Percentiles rank a stretch among this genome's conserved stretches.
phyloP scores from a whole-genome alignment of 2,888 invertebrate genomes.

The Campopleginae sp. region DNA sequence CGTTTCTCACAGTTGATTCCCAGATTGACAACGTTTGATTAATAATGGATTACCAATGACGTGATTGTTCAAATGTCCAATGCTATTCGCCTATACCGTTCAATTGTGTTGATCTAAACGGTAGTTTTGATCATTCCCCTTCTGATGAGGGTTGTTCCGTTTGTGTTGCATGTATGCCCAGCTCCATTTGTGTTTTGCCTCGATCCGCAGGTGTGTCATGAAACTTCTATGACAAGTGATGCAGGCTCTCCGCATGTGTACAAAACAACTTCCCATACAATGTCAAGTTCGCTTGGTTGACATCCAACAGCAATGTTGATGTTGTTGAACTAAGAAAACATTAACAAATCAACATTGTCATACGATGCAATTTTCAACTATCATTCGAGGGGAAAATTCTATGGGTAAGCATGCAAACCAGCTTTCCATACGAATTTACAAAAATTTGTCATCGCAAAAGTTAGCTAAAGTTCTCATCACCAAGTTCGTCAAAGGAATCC shows the following conservation, averaged over 20 bases:
- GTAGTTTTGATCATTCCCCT: conserved; percentile 31
- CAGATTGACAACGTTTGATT: conserved; percentile 27
- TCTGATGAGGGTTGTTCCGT: conserved; percentile 12
- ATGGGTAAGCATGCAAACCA: neutral
- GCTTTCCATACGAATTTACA: neutral
- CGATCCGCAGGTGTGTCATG: conserved; percentile 23
- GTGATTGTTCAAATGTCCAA: conserved; percentile 35
- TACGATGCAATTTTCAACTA: neutral
- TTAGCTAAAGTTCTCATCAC: neutral
- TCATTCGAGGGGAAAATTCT: neutral
- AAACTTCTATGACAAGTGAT: conserved; percentile 31
- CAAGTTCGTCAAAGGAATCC: neutral
- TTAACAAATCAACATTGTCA: neutral
- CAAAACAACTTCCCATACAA: neutral
- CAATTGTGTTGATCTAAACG: conserved; percentile 42
- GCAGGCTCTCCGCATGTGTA: conserved; percentile 42
- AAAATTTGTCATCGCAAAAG: neutral
- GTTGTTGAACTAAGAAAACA: neutral
- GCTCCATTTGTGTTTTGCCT: conserved; percentile 41
- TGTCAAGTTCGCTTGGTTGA: conserved; percentile 27
- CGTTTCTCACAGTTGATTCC: conserved; percentile 5
- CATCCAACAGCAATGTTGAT: neutral
- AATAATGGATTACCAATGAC: conserved; percentile 54
- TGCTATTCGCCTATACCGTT: conserved; percentile 36
- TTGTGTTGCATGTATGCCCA: conserved; percentile 4